Evolutionary conservation across 1,140 invertebrate genomes (phyloP).

Genomic region (Magallana gigas): DNA sequence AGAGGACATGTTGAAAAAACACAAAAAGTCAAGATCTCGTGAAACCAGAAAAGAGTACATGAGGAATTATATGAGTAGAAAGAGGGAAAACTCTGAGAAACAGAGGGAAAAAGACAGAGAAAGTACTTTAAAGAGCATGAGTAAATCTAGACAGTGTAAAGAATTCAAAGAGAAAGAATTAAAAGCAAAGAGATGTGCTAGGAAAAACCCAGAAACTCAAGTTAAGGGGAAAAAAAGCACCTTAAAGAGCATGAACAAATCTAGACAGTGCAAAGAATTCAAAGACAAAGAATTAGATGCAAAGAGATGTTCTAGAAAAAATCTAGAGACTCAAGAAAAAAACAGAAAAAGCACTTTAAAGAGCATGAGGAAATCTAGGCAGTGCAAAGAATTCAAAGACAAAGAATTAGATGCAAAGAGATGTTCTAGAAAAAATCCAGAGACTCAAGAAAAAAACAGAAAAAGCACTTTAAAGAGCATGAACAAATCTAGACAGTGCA

Average conservation of each 20-base stretch:
- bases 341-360: background rate
- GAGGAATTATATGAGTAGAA: slow-evolving; percentile 35
- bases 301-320: no score
- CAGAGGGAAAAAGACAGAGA: background rate
- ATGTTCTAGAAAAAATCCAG: slow-evolving; percentile 23
- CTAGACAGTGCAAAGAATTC: no score
- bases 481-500: slow-evolving; percentile 9
- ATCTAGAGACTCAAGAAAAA: no score
- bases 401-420: slow-evolving; percentile 39
- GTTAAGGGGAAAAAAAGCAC: slow-evolving; percentile 14
- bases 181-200: background rate
- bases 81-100: slow-evolving; percentile 23
- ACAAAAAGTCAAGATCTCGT: background rate
- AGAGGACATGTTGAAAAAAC: slow-evolving; percentile 30
- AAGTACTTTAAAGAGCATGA: background rate
- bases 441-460: slow-evolving; percentile 34
- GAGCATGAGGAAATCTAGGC: slow-evolving; percentile 16
- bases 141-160: slow-evolving; percentile 39
- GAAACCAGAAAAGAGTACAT: slow-evolving; percentile 32
- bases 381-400: slow-evolving; percentile 34
- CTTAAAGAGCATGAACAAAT: no score
- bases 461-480: slow-evolving; percentile 3
- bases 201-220: slow-evolving; percentile 36
- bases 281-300: no score
- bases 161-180: slow-evolving; percentile 44